phyloP scores from a whole-genome alignment of 2,113 vertebrate species.

The Oncorhynchus masou region DNA sequence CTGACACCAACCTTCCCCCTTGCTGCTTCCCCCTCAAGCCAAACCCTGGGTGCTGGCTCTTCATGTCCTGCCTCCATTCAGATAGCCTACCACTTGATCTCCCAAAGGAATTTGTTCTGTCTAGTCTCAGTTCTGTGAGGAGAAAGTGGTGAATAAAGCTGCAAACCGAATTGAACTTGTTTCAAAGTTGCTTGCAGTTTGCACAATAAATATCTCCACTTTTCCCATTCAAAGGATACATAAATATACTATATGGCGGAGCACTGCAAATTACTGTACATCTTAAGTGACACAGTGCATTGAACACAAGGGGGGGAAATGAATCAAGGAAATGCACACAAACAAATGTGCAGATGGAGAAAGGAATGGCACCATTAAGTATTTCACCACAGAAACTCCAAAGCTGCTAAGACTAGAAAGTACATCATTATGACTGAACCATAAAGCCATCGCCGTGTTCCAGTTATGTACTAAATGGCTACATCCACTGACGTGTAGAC shows the following conservation, averaged over 20 bases:
- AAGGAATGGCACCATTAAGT: not conserved
- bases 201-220: not conserved
- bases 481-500: not conserved
- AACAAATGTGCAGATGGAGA: not conserved
- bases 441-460: not conserved
- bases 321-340: not conserved
- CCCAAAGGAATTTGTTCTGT: not conserved
- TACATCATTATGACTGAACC: not conserved
- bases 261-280: not conserved
- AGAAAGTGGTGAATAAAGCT: not conserved
- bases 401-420: not conserved
- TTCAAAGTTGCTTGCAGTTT: not conserved
- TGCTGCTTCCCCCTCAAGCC: not conserved
- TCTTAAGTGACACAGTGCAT: not conserved
- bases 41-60: not conserved
- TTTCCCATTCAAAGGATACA: not conserved
- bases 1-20: not conserved
- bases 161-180: not conserved
- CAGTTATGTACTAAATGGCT: too few relatives aligned
- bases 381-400: not conserved
- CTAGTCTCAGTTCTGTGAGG: not conserved
- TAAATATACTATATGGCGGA: not conserved
- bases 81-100: not conserved
- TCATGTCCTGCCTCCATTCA: not conserved
- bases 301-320: not conserved